phyloP scores from a whole-genome alignment of 2,113 vertebrate species.

The Rousettus leschenaultii region DNA sequence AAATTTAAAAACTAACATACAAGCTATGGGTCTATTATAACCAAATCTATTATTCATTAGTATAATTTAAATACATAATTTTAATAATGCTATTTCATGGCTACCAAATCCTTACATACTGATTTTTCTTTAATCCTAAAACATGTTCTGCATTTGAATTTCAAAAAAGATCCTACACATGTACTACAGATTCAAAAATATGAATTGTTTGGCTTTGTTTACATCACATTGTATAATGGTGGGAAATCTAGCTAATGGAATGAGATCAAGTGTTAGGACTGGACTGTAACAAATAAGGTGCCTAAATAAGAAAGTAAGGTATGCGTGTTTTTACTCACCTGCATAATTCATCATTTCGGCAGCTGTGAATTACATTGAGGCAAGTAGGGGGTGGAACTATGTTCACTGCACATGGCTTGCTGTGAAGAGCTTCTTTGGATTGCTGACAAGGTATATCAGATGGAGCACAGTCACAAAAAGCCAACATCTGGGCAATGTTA shows the following conservation, averaged over 20 bases:
- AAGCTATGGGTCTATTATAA: background rate
- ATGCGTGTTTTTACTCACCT: slow-evolving; percentile 81
- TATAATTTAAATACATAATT: background rate
- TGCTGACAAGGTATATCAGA: slow-evolving; percentile 85
- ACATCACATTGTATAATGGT: background rate
- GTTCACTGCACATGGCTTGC: slow-evolving; percentile 82
- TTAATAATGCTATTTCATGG: background rate
- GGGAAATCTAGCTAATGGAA: slow-evolving; percentile 36
- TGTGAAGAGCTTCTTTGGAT: slow-evolving; percentile 84
- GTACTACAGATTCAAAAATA: background rate
- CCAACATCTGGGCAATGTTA: slow-evolving; percentile 87
- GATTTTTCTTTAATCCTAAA: background rate
- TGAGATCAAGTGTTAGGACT: slow-evolving; percentile 54
- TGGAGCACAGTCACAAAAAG: slow-evolving; percentile 87
- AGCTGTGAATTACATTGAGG: slow-evolving; percentile 83
- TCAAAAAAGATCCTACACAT: background rate
- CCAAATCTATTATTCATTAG: background rate
- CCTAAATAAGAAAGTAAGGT: slow-evolving; percentile 52
- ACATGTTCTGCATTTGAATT: slow-evolving; percentile 33
- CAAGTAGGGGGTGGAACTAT: slow-evolving; percentile 80
- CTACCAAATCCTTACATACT: background rate
- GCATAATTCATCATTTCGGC: slow-evolving; percentile 84
- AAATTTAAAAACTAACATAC: background rate
- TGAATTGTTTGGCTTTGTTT: slow-evolving; percentile 48
- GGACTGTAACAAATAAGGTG: slow-evolving; percentile 54